These are phyloP conservation scores for Ophiothrix spiculata DNA, from an alignment of 35 echinoderm and acorn worm species.

Conservation along the genomic window DNA sequence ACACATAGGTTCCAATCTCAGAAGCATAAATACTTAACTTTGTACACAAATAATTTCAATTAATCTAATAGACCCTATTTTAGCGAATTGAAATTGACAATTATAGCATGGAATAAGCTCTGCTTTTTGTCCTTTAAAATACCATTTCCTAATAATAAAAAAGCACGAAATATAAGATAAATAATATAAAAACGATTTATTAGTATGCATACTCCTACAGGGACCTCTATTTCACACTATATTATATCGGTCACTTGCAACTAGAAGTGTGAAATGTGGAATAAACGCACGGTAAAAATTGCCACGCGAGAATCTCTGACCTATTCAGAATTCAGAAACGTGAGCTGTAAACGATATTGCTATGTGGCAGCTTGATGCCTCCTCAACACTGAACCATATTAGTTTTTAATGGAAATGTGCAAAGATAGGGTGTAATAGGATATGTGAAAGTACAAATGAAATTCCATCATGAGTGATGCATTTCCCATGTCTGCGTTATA, in stretches of 20 bases:
- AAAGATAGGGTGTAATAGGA: neutral
- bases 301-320: neutral
- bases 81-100: too few relatives aligned
- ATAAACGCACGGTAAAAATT: neutral
- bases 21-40: too few relatives aligned
- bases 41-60: too few relatives aligned
- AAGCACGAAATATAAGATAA: too few relatives aligned
- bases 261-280: neutral
- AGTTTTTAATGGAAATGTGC: neutral
- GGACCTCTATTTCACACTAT: neutral
- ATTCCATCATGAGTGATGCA: neutral
- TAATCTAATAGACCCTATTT: too few relatives aligned
- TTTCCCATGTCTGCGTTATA: too few relatives aligned
- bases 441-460: neutral
- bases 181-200: too few relatives aligned
- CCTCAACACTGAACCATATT: neutral
- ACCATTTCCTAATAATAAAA: too few relatives aligned
- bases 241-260: neutral
- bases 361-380: neutral
- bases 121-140: too few relatives aligned
- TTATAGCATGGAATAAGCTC: too few relatives aligned
- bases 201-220: neutral
- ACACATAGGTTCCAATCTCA: too few relatives aligned
- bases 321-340: constrained; percentile 12
- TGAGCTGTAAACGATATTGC: neutral